Evolutionary conservation across 2,888 invertebrate genomes (phyloP).

Genomic region (Scaptomyza parva): DNA sequence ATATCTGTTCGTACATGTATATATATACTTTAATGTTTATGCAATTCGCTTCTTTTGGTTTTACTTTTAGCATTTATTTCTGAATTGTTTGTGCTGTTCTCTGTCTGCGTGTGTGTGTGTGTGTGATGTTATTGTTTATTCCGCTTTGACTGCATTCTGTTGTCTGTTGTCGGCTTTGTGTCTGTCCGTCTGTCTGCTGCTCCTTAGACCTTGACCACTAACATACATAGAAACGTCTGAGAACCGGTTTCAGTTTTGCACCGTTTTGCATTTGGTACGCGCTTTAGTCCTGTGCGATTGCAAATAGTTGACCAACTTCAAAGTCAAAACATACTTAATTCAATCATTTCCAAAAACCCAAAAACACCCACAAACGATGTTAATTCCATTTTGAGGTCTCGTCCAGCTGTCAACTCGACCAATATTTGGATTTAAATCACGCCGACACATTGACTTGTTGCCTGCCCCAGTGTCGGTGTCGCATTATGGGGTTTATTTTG

Average conservation of each 20-base stretch:
- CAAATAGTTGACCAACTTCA: conserved; percentile 24
- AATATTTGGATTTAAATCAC: conserved; percentile 49
- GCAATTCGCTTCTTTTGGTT: conserved; percentile 50
- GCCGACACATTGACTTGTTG: conserved; percentile 52
- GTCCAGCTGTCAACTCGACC: conserved; percentile 56
- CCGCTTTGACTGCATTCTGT: conserved; percentile 61
- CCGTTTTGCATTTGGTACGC: conserved; percentile 15
- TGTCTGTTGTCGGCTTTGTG: conserved; percentile 21
- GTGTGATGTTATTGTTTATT: conserved; percentile 68
- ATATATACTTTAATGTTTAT: conserved; percentile 63
- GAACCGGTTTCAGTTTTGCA: conserved; percentile 41
- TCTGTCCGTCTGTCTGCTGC: conserved; percentile 65
- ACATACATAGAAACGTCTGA: conserved; percentile 79
- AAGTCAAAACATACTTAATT: conserved; percentile 42
- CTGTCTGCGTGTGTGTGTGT: neutral
- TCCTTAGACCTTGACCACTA: conserved; percentile 85
- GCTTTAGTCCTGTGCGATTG: conserved; percentile 12
- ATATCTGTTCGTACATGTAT: conserved; percentile 15
- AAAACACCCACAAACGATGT: conserved; percentile 57
- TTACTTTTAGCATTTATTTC: conserved; percentile 57
- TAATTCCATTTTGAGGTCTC: conserved; percentile 41
- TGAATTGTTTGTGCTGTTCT: conserved; percentile 39
- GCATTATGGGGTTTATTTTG: conserved; percentile 7
- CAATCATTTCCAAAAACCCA: conserved; percentile 49
- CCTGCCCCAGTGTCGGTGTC: conserved; percentile 42